Conservation (phyloP, 64 coral and sea anemone species). For the Pocillopora damicornis region DNA sequence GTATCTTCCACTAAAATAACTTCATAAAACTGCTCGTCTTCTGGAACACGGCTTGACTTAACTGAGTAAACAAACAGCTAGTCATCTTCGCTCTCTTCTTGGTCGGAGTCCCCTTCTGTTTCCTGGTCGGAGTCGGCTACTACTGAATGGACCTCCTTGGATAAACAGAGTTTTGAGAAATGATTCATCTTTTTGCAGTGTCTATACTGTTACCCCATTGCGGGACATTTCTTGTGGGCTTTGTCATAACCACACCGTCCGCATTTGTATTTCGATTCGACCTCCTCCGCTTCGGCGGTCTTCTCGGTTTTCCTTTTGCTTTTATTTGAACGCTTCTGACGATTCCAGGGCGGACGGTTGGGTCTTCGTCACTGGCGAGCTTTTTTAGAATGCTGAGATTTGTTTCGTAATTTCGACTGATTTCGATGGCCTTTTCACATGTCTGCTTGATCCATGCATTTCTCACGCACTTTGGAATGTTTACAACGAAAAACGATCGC, state of each 20-base stretch:
- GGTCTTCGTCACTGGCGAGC: neutral
- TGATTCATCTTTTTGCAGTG: slow-evolving; percentile 36
- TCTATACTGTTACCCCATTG: slow-evolving; percentile 37
- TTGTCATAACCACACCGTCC: slow-evolving; percentile 7
- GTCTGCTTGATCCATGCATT: slow-evolving; percentile 1
- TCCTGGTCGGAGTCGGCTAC: neutral
- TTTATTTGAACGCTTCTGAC: neutral
- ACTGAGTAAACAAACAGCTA: neutral
- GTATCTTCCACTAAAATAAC: no score
- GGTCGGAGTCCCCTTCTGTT: neutral
- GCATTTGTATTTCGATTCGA: neutral
- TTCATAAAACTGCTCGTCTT: no score
- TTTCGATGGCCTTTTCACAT: slow-evolving; percentile 29
- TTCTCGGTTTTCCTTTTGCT: neutral
- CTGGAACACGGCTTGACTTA: neutral
- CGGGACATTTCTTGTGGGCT: slow-evolving; percentile 41
- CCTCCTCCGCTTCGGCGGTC: neutral
- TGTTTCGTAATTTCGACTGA: slow-evolving; percentile 25
- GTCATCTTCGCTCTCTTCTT: neutral
- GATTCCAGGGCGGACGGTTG: neutral
- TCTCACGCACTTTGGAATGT: slow-evolving; percentile 19
- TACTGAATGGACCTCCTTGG: neutral
- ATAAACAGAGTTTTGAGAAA: slow-evolving; percentile 24
- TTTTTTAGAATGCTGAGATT: slow-evolving; percentile 2
- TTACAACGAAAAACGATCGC: slow-evolving; percentile 30